Evolutionary conservation across 2,113 vertebrate genomes (phyloP).

Genomic region (Sterrhoptilus dennistouni): DNA sequence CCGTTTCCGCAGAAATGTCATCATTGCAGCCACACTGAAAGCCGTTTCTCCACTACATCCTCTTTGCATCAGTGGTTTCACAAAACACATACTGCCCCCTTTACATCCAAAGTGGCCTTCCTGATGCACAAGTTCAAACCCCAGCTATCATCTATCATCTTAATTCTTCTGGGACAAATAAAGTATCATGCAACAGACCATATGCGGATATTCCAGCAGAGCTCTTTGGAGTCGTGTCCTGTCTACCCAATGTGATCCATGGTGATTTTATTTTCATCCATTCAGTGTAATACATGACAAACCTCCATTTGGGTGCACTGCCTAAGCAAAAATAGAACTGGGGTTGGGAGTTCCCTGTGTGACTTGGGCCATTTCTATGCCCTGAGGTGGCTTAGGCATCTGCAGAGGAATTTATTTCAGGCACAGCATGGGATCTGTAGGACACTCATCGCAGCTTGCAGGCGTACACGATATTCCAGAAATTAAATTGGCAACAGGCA

Average conservation of each 20-base stretch:
- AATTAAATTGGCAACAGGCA: accelerated
- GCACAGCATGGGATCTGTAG: accelerated
- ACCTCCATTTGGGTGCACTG: not conserved
- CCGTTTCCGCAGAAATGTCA: not conserved
- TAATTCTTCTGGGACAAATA: slow-evolving; percentile 39
- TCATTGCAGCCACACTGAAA: not conserved
- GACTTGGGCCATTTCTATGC: not conserved
- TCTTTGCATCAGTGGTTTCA: not conserved
- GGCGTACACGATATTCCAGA: not conserved
- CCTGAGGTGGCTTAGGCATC: not conserved
- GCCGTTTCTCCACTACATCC: not conserved
- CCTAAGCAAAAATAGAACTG: not conserved
- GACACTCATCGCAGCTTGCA: not conserved
- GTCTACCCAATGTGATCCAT: not conserved
- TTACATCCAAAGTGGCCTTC: slow-evolving; percentile 30
- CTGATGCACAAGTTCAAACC: slow-evolving; percentile 43
- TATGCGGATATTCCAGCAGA: slow-evolving; percentile 30
- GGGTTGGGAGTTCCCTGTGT: not conserved
- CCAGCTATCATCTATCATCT: slow-evolving; percentile 42
- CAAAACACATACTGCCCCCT: not conserved
- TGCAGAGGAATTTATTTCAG: not conserved
- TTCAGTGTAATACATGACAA: not conserved
- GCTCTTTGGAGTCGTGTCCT: slow-evolving; percentile 3
- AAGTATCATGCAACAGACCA: slow-evolving; percentile 8
- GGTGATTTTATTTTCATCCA: not conserved